These are phyloP conservation scores for Morinoia aosen DNA, from an alignment of 2,888 invertebrate species.

Conservation along the genomic window DNA sequence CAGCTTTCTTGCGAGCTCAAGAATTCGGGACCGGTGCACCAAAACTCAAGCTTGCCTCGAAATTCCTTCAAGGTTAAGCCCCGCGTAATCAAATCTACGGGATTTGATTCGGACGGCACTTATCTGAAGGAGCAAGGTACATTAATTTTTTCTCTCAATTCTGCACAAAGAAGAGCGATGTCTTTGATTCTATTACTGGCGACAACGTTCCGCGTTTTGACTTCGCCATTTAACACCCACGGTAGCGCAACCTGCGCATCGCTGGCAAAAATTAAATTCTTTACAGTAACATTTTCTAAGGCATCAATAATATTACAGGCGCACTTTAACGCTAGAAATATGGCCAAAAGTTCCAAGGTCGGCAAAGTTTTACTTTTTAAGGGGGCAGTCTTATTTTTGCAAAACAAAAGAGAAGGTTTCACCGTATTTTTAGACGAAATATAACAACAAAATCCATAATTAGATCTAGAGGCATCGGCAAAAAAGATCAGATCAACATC, in stretches of 20 bases:
- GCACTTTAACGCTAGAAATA: slow-evolving; percentile 23
- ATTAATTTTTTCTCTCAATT: background rate
- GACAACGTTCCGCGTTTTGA: background rate
- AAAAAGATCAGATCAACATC: background rate
- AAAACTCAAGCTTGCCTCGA: background rate
- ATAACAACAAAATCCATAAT: slow-evolving; percentile 32
- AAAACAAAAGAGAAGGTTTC: background rate
- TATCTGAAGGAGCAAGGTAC: background rate
- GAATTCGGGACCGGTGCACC: slow-evolving; percentile 1
- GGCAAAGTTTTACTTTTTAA: background rate
- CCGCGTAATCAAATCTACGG: slow-evolving; percentile 48
- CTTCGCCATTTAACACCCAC: background rate
- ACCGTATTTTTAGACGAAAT: background rate
- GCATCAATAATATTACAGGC: background rate
- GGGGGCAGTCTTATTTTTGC: slow-evolving; percentile 25
- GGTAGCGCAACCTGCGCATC: slow-evolving; percentile 12
- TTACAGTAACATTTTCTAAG: background rate
- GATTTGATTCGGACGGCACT: slow-evolving; percentile 40
- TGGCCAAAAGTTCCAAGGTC: background rate
- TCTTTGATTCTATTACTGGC: slow-evolving; percentile 37
- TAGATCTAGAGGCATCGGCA: background rate
- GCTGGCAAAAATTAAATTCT: background rate
- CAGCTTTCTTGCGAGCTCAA: background rate
- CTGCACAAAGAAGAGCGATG: background rate
- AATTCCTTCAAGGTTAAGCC: slow-evolving; percentile 45